A percentile compares a stretch with the other conserved stretches of the same genome.
phyloP scores from a whole-genome alignment of 2,797 vertebrate genomes.

The Acanthis flammea region DNA sequence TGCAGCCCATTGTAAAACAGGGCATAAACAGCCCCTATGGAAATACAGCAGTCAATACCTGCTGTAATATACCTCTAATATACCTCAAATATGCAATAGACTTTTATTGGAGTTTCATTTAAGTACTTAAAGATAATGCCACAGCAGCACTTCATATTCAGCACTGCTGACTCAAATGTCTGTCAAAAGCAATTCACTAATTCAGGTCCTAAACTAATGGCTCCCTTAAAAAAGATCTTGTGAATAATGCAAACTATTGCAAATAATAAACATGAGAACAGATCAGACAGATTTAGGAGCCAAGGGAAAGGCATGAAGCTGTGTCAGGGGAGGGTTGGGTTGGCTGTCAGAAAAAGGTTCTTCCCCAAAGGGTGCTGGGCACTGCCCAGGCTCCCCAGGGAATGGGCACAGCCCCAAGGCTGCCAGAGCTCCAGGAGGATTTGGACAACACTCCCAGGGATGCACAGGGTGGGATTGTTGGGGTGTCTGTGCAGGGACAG shows the following conservation, averaged over 20 bases:
- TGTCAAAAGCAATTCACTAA: neutral
- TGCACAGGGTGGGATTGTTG: neutral
- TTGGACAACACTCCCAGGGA: accelerated
- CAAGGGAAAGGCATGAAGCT: neutral
- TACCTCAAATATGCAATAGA: neutral
- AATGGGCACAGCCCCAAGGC: neutral
- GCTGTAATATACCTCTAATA: neutral
- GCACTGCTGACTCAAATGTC: neutral
- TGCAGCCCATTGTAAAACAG: neutral
- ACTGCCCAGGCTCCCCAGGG: neutral
- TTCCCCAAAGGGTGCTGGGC: neutral
- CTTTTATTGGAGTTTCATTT: neutral
- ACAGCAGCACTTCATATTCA: neutral
- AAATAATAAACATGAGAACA: neutral
- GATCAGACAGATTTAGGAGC: neutral
- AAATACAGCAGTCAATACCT: neutral
- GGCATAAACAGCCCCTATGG: neutral
- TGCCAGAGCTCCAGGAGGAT: neutral
- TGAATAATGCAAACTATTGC: neutral
- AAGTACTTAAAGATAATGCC: neutral
- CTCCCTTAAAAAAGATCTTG: neutral
- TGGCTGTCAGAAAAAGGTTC: neutral
- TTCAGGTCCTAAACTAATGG: neutral
- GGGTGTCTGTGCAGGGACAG: accelerated
- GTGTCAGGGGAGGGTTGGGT: neutral